phyloP scores from a whole-genome alignment of 37 sponge, comb jelly and placozoan genomes.

The Bolinopsis microptera region DNA sequence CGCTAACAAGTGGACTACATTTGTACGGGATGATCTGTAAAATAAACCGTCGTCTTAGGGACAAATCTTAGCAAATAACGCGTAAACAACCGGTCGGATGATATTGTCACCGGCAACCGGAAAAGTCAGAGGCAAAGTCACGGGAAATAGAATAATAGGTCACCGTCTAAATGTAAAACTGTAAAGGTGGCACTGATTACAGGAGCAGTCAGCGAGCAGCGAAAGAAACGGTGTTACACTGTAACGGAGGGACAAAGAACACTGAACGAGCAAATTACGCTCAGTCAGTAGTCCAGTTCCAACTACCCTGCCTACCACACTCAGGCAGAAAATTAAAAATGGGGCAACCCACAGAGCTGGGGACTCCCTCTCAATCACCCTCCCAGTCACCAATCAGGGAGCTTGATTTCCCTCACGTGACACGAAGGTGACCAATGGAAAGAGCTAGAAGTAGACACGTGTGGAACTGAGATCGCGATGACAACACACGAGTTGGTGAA shows the following conservation, averaged over 20 bases:
- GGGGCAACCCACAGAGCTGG: background rate
- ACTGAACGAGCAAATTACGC: background rate
- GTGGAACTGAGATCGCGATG: background rate
- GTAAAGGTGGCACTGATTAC: too few relatives aligned
- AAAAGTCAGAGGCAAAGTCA: too few relatives aligned
- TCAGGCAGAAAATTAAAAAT: background rate
- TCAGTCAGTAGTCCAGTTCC: background rate
- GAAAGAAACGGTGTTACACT: background rate
- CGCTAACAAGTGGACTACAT: too few relatives aligned
- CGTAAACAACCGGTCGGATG: too few relatives aligned
- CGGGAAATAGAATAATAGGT: too few relatives aligned
- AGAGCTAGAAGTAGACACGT: background rate
- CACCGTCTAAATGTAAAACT: too few relatives aligned
- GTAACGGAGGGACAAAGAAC: background rate
- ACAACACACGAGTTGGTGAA: conserved; percentile 10
- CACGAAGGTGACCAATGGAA: background rate
- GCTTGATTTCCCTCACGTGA: background rate
- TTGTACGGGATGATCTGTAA: too few relatives aligned
- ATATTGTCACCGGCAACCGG: too few relatives aligned
- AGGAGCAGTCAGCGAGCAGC: too few relatives aligned
- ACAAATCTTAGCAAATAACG: too few relatives aligned
- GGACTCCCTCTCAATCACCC: background rate
- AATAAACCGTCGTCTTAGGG: too few relatives aligned
- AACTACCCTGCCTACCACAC: background rate
- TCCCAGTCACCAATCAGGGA: background rate